These are phyloP conservation scores for Chrysolina oricalcia DNA, from an alignment of 2,888 invertebrate species.

Conservation along the genomic window DNA sequence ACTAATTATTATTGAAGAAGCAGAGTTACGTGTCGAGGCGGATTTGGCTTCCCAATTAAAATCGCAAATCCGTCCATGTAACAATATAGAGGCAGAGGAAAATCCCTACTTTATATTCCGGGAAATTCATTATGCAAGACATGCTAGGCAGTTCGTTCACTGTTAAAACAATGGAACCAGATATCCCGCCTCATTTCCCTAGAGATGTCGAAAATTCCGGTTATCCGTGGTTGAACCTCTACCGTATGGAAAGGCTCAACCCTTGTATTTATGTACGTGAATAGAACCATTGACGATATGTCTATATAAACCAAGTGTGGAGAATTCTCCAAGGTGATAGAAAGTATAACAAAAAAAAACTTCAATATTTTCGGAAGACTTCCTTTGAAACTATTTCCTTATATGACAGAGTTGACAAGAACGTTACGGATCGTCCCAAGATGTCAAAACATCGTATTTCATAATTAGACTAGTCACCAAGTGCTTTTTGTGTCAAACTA, in stretches of 20 bases:
- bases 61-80: background rate
- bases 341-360: no score
- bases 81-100: conserved; percentile 2
- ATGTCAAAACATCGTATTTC: no score
- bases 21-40: background rate
- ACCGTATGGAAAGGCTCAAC: background rate
- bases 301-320: background rate
- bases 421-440: no score
- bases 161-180: conserved; percentile 17
- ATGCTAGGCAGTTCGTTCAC: conserved; percentile 5
- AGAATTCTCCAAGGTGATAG: background rate
- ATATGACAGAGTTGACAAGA: no score
- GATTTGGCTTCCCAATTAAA: conserved; percentile 1
- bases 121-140: conserved; percentile 24
- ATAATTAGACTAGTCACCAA: no score
- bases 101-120: conserved; percentile 24
- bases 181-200: conserved; percentile 7
- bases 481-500: no score
- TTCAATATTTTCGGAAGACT: no score
- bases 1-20: background rate
- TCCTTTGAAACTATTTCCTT: no score
- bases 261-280: background rate
- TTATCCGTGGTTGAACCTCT: background rate
- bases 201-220: background rate
- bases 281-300: background rate